Evolutionary conservation across 2,888 invertebrate species (phyloP).

Genomic region (Lasioglossum zephyrum): DNA sequence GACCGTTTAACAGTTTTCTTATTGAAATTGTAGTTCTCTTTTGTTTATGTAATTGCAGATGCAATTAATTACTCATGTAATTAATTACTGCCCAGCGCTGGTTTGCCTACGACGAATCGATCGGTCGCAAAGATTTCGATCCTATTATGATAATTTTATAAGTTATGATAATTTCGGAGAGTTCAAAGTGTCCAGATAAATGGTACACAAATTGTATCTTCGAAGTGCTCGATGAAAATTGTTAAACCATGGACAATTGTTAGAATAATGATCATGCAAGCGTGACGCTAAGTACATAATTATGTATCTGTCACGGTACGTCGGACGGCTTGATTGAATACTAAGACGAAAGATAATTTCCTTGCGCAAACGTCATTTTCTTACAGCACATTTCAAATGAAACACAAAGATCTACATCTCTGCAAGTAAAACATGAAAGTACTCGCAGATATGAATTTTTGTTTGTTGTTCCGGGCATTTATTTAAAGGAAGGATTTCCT

Average conservation of each 20-base stretch:
- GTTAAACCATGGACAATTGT: not conserved
- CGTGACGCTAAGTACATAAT: not conserved
- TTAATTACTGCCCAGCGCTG: too few species aligned
- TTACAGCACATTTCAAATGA: not conserved
- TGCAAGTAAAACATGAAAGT: not conserved
- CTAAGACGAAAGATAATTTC: not conserved
- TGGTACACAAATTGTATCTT: not conserved
- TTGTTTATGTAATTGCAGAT: too few species aligned
- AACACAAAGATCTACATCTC: not conserved
- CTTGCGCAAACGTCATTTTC: not conserved
- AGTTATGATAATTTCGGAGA: not conserved
- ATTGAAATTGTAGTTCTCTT: too few species aligned
- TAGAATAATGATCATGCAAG: not conserved
- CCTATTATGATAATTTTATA: not conserved
- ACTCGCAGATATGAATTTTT: not conserved
- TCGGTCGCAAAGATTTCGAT: too few species aligned
- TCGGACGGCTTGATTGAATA: not conserved
- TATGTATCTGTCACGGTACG: not conserved
- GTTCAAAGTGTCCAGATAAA: not conserved
- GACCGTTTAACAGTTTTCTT: too few species aligned
- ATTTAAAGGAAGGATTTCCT: conserved; percentile 5
- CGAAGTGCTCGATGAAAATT: not conserved
- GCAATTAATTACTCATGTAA: too few species aligned
- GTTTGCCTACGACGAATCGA: not conserved
- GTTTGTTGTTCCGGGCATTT: not conserved